Conservation (phyloP, 2,888 invertebrate genomes). For the Rhorus exstirpatorius region DNA sequence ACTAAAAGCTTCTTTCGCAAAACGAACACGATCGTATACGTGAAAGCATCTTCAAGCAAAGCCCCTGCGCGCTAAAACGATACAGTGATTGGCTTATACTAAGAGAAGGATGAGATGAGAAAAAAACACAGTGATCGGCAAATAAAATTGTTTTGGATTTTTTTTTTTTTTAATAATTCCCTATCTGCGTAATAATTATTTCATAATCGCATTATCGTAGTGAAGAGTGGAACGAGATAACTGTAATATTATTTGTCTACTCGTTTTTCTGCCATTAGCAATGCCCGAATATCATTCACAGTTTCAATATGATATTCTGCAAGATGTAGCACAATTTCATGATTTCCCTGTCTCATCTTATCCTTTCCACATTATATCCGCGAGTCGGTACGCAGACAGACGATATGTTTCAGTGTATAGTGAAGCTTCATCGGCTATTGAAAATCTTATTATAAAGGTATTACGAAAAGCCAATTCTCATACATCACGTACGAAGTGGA, state of each 20-base stretch:
- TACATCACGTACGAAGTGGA: constrained; percentile 6
- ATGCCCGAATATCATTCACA: too few relatives aligned
- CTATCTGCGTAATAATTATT: background rate
- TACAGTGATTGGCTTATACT: constrained; percentile 16
- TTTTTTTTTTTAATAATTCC: too few relatives aligned
- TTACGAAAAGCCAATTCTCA: background rate
- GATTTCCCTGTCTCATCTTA: too few relatives aligned
- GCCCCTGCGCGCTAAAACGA: constrained; percentile 1
- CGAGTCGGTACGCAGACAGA: too few relatives aligned
- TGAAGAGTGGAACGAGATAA: background rate
- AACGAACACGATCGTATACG: constrained; percentile 36
- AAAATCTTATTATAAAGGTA: background rate
- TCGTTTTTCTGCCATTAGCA: too few relatives aligned
- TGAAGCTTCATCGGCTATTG: background rate
- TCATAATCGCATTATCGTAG: background rate
- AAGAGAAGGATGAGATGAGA: background rate
- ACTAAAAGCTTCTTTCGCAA: constrained; percentile 67
- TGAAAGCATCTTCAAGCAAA: constrained; percentile 15
- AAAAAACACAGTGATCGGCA: background rate
- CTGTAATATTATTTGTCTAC: background rate
- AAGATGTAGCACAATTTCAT: too few relatives aligned
- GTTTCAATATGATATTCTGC: too few relatives aligned
- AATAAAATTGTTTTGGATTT: background rate
- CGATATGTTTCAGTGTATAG: background rate
- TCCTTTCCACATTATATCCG: too few relatives aligned